Percentiles rank a stretch among this genome's conserved stretches.
Conservation (phyloP, 2,797 vertebrate genomes). For the Ctenochaetus hawaiiensis region DNA sequence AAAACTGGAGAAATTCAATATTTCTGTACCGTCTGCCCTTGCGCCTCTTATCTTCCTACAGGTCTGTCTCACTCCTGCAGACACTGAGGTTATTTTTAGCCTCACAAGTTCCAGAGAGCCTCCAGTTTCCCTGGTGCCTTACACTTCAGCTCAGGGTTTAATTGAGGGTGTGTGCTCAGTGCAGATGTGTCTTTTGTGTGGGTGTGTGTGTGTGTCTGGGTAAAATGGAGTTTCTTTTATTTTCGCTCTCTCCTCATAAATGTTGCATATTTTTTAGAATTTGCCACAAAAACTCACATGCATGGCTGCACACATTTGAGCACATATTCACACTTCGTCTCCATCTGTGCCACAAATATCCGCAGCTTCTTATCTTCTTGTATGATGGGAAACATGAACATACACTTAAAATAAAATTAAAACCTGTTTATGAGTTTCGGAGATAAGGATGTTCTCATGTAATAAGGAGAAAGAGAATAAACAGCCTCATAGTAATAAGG, state of each 20-base stretch:
- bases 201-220: not conserved
- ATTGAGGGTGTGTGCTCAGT: conserved; percentile 59
- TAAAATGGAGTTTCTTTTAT: conserved; percentile 41
- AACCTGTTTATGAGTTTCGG: not conserved
- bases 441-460: not conserved
- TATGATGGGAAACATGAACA: not conserved
- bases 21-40: conserved; percentile 36
- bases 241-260: conserved; percentile 58
- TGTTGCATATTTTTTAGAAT: conserved; percentile 58
- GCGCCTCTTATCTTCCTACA: conserved; percentile 56
- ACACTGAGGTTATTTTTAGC: conserved; percentile 76
- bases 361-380: not conserved
- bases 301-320: conserved; percentile 51
- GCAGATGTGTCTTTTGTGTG: conserved; percentile 15
- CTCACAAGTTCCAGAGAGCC: conserved; percentile 57
- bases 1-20: conserved; percentile 29
- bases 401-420: not conserved
- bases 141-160: conserved; percentile 65
- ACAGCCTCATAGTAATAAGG: not conserved
- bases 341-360: conserved; percentile 23
- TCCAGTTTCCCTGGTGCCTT: conserved; percentile 59
- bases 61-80: conserved; percentile 69
- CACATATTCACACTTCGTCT: conserved; percentile 37
- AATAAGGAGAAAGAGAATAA: not conserved
- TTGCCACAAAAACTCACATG: conserved; percentile 53